Percentiles rank a stretch among this genome's conserved stretches.
Evolutionary conservation across 2,113 vertebrate species (phyloP).

Genomic region (Thunnus maccoyii): DNA sequence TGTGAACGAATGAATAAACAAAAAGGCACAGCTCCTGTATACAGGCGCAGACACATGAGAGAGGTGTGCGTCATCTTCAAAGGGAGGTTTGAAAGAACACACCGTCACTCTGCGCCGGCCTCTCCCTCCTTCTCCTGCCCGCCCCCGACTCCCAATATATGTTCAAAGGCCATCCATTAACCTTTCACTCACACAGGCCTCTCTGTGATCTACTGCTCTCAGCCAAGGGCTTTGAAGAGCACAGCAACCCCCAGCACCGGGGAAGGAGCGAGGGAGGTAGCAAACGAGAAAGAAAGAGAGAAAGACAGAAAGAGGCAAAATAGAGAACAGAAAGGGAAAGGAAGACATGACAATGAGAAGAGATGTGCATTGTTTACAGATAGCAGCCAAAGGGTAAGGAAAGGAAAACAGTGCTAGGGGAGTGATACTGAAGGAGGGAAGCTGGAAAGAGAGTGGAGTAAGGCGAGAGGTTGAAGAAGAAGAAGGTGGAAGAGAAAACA

Average conservation of each 20-base stretch:
- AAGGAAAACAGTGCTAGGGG: constrained; percentile 33
- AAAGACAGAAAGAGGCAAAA: constrained; percentile 30
- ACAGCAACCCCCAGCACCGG: constrained; percentile 54
- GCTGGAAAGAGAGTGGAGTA: constrained; percentile 25
- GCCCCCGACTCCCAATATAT: constrained; percentile 77
- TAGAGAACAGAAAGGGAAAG: constrained; percentile 18
- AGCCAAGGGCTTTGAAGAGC: constrained; percentile 85
- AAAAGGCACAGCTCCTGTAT: constrained; percentile 51
- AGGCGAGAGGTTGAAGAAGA: neutral
- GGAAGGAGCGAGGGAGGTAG: constrained; percentile 32
- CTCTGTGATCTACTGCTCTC: constrained; percentile 85
- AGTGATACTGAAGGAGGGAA: constrained; percentile 11
- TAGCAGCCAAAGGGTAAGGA: constrained; percentile 11
- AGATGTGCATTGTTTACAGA: constrained; percentile 32
- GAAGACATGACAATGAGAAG: constrained; percentile 33
- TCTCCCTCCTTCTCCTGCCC: constrained; percentile 61
- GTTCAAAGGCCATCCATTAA: constrained; percentile 89
- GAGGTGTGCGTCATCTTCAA: constrained; percentile 78
- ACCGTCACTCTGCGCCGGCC: constrained; percentile 48
- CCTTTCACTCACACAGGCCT: constrained; percentile 83
- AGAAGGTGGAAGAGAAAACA: neutral
- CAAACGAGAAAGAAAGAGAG: constrained; percentile 36
- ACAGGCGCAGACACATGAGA: constrained; percentile 57
- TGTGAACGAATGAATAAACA: constrained; percentile 68
- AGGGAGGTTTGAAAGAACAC: constrained; percentile 79